These are phyloP conservation scores for Halichondria panicea DNA, from an alignment of 37 sponge, comb jelly and placozoan species.

Conservation along the genomic window DNA sequence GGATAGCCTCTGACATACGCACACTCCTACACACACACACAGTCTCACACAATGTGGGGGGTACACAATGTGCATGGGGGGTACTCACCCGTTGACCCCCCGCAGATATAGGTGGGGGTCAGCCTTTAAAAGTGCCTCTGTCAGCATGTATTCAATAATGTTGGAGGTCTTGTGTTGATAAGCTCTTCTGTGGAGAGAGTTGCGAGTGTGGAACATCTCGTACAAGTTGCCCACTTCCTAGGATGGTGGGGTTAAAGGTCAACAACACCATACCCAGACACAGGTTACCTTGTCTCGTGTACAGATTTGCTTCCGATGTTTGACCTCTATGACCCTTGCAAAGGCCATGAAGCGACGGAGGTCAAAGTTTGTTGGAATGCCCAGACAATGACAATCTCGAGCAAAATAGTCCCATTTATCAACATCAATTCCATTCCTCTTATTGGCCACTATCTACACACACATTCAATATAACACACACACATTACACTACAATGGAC, in stretches of 20 bases:
- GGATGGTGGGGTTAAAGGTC: too few relatives aligned
- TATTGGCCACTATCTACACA: conserved; percentile 91
- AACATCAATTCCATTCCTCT: conserved; percentile 94
- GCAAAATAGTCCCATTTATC: conserved; percentile 99
- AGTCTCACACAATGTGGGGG: neutral
- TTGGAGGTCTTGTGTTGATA: conserved; percentile 92
- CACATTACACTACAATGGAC: neutral
- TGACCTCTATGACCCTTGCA: conserved; percentile 79
- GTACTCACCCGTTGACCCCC: conserved; percentile 66
- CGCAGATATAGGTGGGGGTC: conserved; percentile 44
- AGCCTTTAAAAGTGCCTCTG: conserved; percentile 70
- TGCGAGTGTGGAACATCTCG: conserved; percentile 96
- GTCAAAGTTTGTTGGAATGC: conserved; percentile 89
- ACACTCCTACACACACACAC: neutral
- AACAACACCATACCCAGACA: too few relatives aligned
- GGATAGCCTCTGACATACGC: conserved; percentile 69
- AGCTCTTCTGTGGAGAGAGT: conserved; percentile 81
- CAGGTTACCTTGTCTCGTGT: conserved; percentile 88
- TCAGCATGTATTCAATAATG: conserved; percentile 77
- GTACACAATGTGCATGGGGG: neutral
- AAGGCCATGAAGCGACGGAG: conserved; percentile 73
- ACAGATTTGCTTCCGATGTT: conserved; percentile 78
- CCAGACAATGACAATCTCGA: conserved; percentile 88
- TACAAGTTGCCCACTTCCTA: conserved; percentile 91
- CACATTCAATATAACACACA: neutral